Evolutionary conservation across 2,888 invertebrate genomes (phyloP), one percentile per base, ranked within the genome.

Genomic region (Eilema depressum): DNA sequence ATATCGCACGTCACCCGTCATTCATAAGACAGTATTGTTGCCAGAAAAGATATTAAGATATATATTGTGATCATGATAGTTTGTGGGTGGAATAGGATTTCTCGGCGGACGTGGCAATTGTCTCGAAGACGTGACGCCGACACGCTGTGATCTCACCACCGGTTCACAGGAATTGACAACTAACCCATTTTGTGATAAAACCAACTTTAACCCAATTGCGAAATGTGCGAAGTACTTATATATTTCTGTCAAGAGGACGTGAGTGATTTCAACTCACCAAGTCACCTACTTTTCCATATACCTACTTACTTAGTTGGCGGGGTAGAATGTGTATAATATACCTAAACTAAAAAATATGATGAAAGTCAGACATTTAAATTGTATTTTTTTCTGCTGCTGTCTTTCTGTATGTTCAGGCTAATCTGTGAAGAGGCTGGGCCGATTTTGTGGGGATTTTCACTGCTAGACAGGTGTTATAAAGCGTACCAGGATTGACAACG

Each of bases 31-130:
- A 76, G 64, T 70, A 65, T 79, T 70, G 74, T 80, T 82, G 75
- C 73, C 67, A 71, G 53, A 79, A 80, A 83, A 63, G 68, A 75
- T 70, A 74, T 56, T 26, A 11, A 68, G 70, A 63, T 75, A 77
- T 75, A 75, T 75, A 78, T 81, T 75, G 78, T 79, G 78, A 83
- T 83, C 78, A 80, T 75, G 78, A 82, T 80, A 83, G 78, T 77
- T 78, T 84, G 89, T 86, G 84, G 86, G 87, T 81, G 78, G 81
- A 84, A 83, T 78, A 81, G 81, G 84, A 85, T 84, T 82, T 83
- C 83, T 82, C 72, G 63, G 80, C 85, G 90, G 92, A 92, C 92
- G 93, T 93, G 91, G 90, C 92, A 92, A 93, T 93, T 93, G 91
- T 85, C 80, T 75, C 76, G 80, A 86, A 82, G 88, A 89, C 89